phyloP scores from a whole-genome alignment of 1,140 invertebrate genomes.

The Doryteuthis pealeii region DNA sequence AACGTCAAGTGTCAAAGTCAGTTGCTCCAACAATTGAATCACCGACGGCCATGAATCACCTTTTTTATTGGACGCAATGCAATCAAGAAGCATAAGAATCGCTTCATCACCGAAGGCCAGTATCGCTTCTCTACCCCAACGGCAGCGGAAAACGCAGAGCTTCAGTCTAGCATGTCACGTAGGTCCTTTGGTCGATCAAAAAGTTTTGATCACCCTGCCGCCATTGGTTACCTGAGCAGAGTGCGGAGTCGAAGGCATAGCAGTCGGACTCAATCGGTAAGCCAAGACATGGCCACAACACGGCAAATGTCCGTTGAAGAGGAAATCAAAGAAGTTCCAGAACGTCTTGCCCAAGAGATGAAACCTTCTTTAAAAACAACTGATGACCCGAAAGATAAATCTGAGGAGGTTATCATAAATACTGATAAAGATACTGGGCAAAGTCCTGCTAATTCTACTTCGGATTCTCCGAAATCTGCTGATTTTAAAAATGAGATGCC shows the following conservation, averaged over 20 bases:
- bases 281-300: slow-evolving; percentile 11
- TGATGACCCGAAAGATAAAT: too few species aligned
- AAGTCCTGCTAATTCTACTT: not conserved
- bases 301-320: slow-evolving; percentile 14
- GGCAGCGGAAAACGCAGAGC: not conserved
- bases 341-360: too few species aligned
- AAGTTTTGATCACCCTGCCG: not conserved
- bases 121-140: slow-evolving; percentile 24
- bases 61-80: slow-evolving; percentile 47
- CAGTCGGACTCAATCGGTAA: not conserved
- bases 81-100: slow-evolving; percentile 25
- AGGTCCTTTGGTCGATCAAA: slow-evolving; percentile 6
- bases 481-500: too few species aligned
- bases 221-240: not conserved
- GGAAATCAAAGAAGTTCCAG: not conserved
- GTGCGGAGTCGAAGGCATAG: not conserved
- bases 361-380: too few species aligned
- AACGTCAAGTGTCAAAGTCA: slow-evolving; percentile 24
- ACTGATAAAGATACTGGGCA: not conserved
- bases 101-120: slow-evolving; percentile 28
- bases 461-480: not conserved
- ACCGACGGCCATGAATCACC: slow-evolving; percentile 52
- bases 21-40: slow-evolving; percentile 45
- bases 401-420: too few species aligned
- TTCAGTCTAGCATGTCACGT: not conserved